Conservation (phyloP, 2,797 vertebrate genomes). For the Lutjanus argentimaculatus region DNA sequence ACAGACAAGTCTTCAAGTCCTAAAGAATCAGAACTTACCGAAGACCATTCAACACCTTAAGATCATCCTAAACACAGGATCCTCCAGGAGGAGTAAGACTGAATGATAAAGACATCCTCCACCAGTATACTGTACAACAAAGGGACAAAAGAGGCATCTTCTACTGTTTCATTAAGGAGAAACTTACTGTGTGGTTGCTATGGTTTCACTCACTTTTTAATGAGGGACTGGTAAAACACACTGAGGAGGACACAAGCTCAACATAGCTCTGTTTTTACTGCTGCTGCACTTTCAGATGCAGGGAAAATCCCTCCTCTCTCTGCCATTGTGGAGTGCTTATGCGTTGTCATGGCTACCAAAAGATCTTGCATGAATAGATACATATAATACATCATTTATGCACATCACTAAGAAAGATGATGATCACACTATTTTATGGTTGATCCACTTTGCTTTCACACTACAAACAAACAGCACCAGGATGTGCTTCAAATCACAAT, state of each 20-base stretch:
- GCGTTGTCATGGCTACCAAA: background rate
- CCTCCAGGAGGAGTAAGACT: too few relatives aligned
- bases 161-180: background rate
- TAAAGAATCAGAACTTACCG: too few relatives aligned
- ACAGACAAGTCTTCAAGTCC: too few relatives aligned
- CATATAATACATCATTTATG: background rate
- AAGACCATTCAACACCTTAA: too few relatives aligned
- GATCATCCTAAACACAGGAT: too few relatives aligned
- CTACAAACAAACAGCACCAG: background rate
- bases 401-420: background rate
- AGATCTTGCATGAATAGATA: background rate
- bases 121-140: too few relatives aligned
- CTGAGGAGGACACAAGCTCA: background rate
- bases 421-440: background rate
- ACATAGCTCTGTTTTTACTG: constrained; percentile 15
- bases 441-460: background rate
- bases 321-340: background rate
- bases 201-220: constrained; percentile 24
- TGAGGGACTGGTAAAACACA: constrained; percentile 13
- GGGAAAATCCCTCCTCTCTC: background rate
- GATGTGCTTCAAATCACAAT: background rate
- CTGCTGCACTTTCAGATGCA: background rate
- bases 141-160: background rate
- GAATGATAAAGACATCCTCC: too few relatives aligned
- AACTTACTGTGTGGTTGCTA: constrained; percentile 14